Base-by-base conservation (phyloP, 2,888 invertebrate genomes). In the Pammene aurita region DNA sequence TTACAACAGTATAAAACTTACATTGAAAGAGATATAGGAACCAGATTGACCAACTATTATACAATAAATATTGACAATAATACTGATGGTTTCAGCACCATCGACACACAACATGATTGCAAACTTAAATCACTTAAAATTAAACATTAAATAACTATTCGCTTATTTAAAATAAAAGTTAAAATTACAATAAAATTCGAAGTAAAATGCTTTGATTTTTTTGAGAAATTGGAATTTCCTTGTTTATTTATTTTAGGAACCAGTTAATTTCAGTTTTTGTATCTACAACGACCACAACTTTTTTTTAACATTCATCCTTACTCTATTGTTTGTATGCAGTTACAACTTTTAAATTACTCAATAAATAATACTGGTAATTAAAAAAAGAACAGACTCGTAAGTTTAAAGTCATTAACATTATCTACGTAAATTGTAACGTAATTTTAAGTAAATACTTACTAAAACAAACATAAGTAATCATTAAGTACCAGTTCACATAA, bases 101-200 rank as follows among this genome's bases (percentile, higher is more conserved):
- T 63, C 71, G 61, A 69, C 73, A 75, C 74, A 73, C 70, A 75
- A 75, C 78, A 78, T 78, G 79, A 71, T 71, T 71, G 58, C 67
- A 64, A 71, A 63, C 71, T 71, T 71, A 67, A 67, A 70, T 73
- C 71, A 55, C 74, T 74, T 74, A 73, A 67, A 72, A 73, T 71
- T 73, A 73, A 58, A 61, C 69, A 70, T 71, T 66, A 52, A 66
- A 66, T 26, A 56, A 66, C 58, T 66, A 67, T 60, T 66, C 63
- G 54, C 66, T 66, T 66, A 58, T 44, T 58, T 34, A 26, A 67
- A 62, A 14, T 48, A 55, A 63, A 58, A 62, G 14, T 65, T 48
- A 58, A 54, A 58, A 57, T 56, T 63, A 52, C 42, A 57, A 34
- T 63, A 62, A 67, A 48, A 67, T 62, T 67, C 67, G 50, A 67